Conservation (phyloP, 2,888 invertebrate species). For the Morpho achilles region DNA sequence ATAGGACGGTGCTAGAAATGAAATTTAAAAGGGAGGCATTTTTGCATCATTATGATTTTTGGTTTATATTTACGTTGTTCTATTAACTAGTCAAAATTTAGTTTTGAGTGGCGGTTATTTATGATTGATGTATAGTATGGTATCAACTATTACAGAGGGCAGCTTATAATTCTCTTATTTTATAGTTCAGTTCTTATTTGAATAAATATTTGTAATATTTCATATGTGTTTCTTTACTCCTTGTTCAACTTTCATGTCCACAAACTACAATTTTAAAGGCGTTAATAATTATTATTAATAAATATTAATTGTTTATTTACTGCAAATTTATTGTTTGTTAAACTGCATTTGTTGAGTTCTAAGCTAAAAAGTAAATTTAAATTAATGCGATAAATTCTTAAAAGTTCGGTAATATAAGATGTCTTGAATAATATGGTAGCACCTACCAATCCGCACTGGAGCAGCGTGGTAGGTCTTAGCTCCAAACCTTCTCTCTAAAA, state of each 20-base stretch:
- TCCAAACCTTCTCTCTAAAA: too few species aligned
- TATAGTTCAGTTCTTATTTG: slow-evolving; percentile 68
- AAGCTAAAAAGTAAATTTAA: too few species aligned
- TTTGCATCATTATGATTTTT: slow-evolving; percentile 21
- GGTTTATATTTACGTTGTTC: slow-evolving; percentile 35
- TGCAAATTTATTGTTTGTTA: too few species aligned
- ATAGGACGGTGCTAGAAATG: slow-evolving; percentile 60
- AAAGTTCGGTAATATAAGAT: too few species aligned
- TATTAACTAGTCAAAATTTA: slow-evolving; percentile 72
- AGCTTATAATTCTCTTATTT: slow-evolving; percentile 68
- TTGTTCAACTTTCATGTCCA: not conserved
- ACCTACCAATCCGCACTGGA: too few species aligned
- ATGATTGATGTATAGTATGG: slow-evolving; percentile 43
- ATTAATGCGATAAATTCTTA: too few species aligned
- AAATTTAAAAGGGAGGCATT: slow-evolving; percentile 30
- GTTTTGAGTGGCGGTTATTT: slow-evolving; percentile 49
- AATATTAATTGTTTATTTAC: too few species aligned
- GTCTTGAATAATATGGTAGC: too few species aligned
- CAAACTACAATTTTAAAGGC: not conserved
- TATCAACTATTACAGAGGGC: slow-evolving; percentile 50
- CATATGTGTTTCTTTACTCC: slow-evolving; percentile 37
- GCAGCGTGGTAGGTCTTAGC: too few species aligned
- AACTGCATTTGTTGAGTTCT: too few species aligned
- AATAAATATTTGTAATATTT: slow-evolving; percentile 76
- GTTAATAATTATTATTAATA: too few species aligned